Conservation (phyloP, 1,140 invertebrate genomes). For the Mycetomoellerius zeteki region DNA sequence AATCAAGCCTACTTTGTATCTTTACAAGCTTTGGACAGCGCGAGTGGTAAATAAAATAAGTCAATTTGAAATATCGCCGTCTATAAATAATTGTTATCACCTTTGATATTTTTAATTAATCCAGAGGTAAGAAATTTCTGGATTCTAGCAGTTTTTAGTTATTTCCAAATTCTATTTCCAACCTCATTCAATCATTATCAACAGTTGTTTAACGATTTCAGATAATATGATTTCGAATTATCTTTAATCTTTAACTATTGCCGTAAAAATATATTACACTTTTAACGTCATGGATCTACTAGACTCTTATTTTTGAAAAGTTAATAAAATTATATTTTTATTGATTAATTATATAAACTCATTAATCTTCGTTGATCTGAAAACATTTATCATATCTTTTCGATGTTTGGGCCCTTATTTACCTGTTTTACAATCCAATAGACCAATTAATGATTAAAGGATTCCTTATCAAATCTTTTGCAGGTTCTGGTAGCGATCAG, state of each 20-base stretch:
- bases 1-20: conserved; percentile 89
- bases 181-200: neutral
- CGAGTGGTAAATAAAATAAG: conserved; percentile 76
- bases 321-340: no score
- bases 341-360: no score
- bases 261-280: no score
- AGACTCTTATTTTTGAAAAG: no score
- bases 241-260: neutral
- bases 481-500: conserved; percentile 66
- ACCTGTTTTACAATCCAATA: no score
- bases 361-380: no score
- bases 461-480: neutral
- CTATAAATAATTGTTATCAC: neutral
- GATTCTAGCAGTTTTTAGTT: neutral
- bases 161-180: neutral
- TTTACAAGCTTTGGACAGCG: conserved; percentile 78
- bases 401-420: no score
- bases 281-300: no score
- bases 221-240: neutral
- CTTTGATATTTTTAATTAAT: conserved; percentile 9
- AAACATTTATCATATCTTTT: no score
- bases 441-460: no score
- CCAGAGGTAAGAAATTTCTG: neutral
- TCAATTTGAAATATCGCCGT: neutral
- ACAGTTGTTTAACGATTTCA: neutral